Percentiles rank a stretch among this genome's conserved stretches.
Evolutionary conservation across 1,140 invertebrate species (phyloP).

Genomic region (Leptoteleia sp.): DNA sequence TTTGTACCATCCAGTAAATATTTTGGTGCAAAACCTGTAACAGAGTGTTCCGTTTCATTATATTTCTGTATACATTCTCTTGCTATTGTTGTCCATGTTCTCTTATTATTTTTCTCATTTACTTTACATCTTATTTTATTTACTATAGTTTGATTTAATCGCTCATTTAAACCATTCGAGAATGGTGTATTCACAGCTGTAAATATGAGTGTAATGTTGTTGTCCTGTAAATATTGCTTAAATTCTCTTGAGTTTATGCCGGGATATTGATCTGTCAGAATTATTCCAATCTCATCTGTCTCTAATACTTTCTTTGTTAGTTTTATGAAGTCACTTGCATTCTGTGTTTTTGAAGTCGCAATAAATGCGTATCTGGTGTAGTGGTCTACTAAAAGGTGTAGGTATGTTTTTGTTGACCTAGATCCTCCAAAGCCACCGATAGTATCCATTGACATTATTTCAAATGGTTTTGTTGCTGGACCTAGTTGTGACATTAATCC

Average conservation of each 20-base stretch:
- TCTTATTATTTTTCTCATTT: constrained; percentile 40
- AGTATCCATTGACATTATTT: constrained; percentile 75
- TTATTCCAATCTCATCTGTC: constrained; percentile 62
- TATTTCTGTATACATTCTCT: constrained; percentile 46
- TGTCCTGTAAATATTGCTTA: constrained; percentile 38
- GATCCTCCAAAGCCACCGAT: constrained; percentile 71
- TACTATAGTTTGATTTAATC: constrained; percentile 46
- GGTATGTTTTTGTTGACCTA: constrained; percentile 70
- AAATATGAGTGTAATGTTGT: constrained; percentile 41
- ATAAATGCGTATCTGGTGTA: constrained; percentile 72
- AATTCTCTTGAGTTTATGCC: constrained; percentile 53
- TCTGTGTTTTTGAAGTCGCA: constrained; percentile 71
- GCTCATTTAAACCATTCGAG: constrained; percentile 52
- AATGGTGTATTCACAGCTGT: constrained; percentile 38
- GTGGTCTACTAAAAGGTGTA: constrained; percentile 69
- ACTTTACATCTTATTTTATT: constrained; percentile 47
- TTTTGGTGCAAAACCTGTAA: constrained; percentile 44
- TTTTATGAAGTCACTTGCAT: constrained; percentile 73
- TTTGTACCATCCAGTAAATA: constrained; percentile 44
- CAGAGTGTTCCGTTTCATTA: constrained; percentile 41
- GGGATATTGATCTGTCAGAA: constrained; percentile 52
- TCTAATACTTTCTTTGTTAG: constrained; percentile 66
- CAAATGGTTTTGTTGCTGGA: constrained; percentile 62
- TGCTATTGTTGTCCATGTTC: constrained; percentile 47
- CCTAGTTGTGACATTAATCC: constrained; percentile 50